Evolutionary conservation across 2,888 invertebrate genomes (phyloP).

Genomic region (Agrotis ipsilon): DNA sequence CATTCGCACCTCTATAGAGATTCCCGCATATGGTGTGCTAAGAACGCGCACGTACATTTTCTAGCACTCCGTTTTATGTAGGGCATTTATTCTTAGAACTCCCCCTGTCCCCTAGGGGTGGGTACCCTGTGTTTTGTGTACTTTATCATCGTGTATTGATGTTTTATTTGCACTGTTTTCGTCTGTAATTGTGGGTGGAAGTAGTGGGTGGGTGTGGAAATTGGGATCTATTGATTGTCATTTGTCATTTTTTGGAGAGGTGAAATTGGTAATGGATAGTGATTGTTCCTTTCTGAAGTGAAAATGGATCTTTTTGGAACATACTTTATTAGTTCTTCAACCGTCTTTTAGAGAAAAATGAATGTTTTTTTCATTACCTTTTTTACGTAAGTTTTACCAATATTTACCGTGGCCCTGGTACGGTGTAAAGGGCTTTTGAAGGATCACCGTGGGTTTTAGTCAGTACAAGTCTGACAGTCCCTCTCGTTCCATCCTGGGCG

Average conservation of each 20-base stretch:
- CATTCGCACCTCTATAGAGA: constrained; percentile 73
- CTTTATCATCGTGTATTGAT: constrained; percentile 80
- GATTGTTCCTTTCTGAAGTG: too few species aligned
- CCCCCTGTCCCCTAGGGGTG: constrained; percentile 76
- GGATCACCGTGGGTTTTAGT: too few species aligned
- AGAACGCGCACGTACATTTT: constrained; percentile 90
- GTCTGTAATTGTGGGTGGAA: constrained; percentile 49
- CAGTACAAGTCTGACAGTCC: too few species aligned
- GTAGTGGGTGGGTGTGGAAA: constrained; percentile 2
- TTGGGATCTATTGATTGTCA: constrained; percentile 29
- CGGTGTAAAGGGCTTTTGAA: too few species aligned
- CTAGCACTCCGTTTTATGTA: constrained; percentile 90
- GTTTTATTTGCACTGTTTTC: constrained; percentile 72
- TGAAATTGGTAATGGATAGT: too few species aligned
- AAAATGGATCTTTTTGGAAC: too few species aligned
- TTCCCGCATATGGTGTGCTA: constrained; percentile 82
- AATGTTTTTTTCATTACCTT: too few species aligned
- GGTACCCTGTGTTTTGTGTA: constrained; percentile 81
- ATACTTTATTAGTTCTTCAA: too few species aligned
- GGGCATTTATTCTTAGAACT: constrained; percentile 89
- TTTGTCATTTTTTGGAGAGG: not conserved
- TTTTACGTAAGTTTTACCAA: too few species aligned
- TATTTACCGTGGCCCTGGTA: too few species aligned
- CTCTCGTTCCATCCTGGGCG: too few species aligned
- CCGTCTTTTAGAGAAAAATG: too few species aligned